Base-by-base conservation (phyloP, 2,797 vertebrate species). In the Antrozous pallidus region DNA sequence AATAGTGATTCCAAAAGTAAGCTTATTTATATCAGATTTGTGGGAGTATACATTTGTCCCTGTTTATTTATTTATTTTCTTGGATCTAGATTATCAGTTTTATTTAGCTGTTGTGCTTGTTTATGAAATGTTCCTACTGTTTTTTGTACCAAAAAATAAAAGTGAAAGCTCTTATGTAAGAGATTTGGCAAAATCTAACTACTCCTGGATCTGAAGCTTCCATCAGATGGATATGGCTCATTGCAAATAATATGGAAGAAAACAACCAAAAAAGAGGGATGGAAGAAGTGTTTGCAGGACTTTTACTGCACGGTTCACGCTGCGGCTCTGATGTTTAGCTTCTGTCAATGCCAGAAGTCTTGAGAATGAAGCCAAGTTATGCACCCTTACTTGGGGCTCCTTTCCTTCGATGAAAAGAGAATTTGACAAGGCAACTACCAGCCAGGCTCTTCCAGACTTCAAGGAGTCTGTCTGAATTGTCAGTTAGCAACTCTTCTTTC, bases 281-380 rank as follows among this genome's bases (percentile, higher is more conserved):
- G 63, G 61, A 81, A 65, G 56, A 4, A 56, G 49, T 79, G 78
- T 86, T 89, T 94, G 94, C 86, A 95, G 91, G 56, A 75, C 70
- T 79, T 92, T 73, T 70, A 26, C 91, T 58, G 58, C 63, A 10
- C 71, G 81, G 65, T 63, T 16, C 58, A 22, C 17, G 54, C 83
- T 82, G 84, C 47, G 73, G 17, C 87, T 36, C 67, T 74, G 69
- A 87, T 77, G 90, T 86, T 86, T 77, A 84, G 87, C 96, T 96
- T 96, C 96, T 96, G 95, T 92, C 79, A 90, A 28, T 94, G 90
- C 74, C 95, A 96, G 96, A 95, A 93, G 0, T 80, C 90, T 86
- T 82, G 71, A 86, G 42, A 92, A 42, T 13, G 81, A 93, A 93
- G 88, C 96, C 95, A 96, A 95, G 74, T 88, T 38, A 31, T 5